phyloP scores from a whole-genome alignment of 1,140 invertebrate genomes.

The Cydia fagiglandana region DNA sequence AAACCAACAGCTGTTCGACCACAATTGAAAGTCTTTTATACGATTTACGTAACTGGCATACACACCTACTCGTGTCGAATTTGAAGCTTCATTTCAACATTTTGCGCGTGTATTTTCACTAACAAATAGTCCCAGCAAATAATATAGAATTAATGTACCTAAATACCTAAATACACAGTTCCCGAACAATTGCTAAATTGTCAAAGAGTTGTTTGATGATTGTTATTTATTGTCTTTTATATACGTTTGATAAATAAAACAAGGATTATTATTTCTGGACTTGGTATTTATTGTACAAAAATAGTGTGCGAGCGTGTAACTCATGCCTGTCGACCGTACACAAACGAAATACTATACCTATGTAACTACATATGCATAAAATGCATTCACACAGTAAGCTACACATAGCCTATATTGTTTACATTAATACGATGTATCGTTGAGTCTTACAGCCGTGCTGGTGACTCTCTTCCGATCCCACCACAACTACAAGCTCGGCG shows the following conservation, averaged over 20 bases:
- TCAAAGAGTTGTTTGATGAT: not conserved
- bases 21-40: slow-evolving; percentile 67
- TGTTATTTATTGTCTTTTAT: not conserved
- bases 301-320: slow-evolving; percentile 78
- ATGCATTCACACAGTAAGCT: slow-evolving; percentile 77
- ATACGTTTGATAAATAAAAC: slow-evolving; percentile 61
- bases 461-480: slow-evolving; percentile 52
- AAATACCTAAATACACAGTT: too few species aligned
- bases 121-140: slow-evolving; percentile 7
- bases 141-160: too few species aligned
- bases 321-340: slow-evolving; percentile 72
- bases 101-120: slow-evolving; percentile 41
- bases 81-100: not conserved
- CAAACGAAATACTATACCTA: slow-evolving; percentile 74
- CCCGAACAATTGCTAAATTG: too few species aligned
- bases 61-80: not conserved
- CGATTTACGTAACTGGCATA: slow-evolving; percentile 59
- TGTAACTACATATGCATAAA: slow-evolving; percentile 72
- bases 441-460: slow-evolving; percentile 72
- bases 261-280: slow-evolving; percentile 65
- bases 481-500: slow-evolving; percentile 50
- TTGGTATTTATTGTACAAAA: slow-evolving; percentile 79
- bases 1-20: slow-evolving; percentile 58
- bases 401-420: slow-evolving; percentile 75
- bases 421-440: slow-evolving; percentile 69